Conservation (phyloP, 2,888 invertebrate genomes). For the Brenthis hecate region DNA sequence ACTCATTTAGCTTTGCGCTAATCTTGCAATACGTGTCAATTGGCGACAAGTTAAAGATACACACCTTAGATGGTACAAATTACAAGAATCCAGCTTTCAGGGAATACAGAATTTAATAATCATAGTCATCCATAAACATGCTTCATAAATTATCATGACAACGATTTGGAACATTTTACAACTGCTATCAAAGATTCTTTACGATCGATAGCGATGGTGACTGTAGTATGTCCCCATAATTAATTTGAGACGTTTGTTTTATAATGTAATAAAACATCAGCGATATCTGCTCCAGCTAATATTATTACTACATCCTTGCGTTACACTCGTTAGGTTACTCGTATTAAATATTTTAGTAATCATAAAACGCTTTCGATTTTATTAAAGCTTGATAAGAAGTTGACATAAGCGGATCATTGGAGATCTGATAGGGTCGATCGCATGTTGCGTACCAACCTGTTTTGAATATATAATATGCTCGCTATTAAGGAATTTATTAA, state of each 20-base stretch:
- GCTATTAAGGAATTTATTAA: conserved; percentile 46
- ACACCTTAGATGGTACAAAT: conserved; percentile 16
- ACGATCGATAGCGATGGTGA: conserved; percentile 75
- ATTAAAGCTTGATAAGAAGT: conserved; percentile 43
- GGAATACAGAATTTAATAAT: conserved; percentile 50
- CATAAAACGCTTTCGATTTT: conserved; percentile 62
- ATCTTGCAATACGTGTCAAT: conserved; percentile 39
- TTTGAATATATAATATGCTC: conserved; percentile 33
- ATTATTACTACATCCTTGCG: conserved; percentile 62
- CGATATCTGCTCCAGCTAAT: conserved; percentile 61
- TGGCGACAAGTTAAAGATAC: conserved; percentile 25
- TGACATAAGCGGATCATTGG: conserved; percentile 19
- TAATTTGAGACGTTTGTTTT: conserved; percentile 81
- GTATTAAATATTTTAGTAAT: conserved; percentile 61
- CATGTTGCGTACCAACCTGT: conserved; percentile 13
- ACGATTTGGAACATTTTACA: conserved; percentile 81
- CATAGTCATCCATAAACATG: conserved; percentile 79
- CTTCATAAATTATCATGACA: conserved; percentile 80
- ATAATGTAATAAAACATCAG: conserved; percentile 77
- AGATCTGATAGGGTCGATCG: conserved; percentile 22
- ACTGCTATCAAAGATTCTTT: conserved; percentile 77
- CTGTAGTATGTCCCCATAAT: conserved; percentile 74
- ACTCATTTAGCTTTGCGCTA: conserved; percentile 57
- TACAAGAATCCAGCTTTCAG: conserved; percentile 25
- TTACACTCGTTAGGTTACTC: conserved; percentile 56